phyloP scores from a whole-genome alignment of 2,888 invertebrate species.

The Hirtodrosophila alboralis region DNA sequence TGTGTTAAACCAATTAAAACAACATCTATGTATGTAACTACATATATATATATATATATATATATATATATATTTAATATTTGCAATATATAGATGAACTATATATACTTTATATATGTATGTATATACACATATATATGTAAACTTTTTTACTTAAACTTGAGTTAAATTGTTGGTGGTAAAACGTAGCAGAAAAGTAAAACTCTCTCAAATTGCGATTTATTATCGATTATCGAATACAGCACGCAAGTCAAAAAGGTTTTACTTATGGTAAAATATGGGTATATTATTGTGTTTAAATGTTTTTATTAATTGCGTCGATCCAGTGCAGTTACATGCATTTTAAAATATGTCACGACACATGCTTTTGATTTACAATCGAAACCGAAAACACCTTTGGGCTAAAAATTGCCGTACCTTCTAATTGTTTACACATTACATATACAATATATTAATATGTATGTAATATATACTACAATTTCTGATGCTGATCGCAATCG shows the following conservation, averaged over 20 bases:
- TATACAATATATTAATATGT: slow-evolving; percentile 6
- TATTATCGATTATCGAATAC: slow-evolving; percentile 22
- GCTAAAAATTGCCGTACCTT: slow-evolving; percentile 17
- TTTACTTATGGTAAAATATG: slow-evolving; percentile 10
- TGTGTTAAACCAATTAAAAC: slow-evolving; percentile 47
- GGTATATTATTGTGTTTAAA: slow-evolving; percentile 14
- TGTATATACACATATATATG: slow-evolving; percentile 6
- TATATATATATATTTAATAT: slow-evolving; percentile 10
- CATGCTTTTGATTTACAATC: slow-evolving; percentile 62
- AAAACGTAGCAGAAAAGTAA: slow-evolving; percentile 28
- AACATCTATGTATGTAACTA: slow-evolving; percentile 45
- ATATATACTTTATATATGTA: no score
- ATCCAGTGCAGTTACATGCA: slow-evolving; percentile 13
- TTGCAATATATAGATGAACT: slow-evolving; percentile 27
- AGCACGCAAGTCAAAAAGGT: slow-evolving; percentile 4
- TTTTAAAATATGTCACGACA: slow-evolving; percentile 8
- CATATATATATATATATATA: slow-evolving; percentile 24
- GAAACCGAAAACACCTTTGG: slow-evolving; percentile 62
- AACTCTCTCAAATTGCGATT: slow-evolving; percentile 23
- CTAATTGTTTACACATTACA: slow-evolving; percentile 13
- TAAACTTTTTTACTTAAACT: slow-evolving; percentile 1
- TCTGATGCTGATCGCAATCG: slow-evolving; percentile 19
- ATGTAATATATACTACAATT: slow-evolving; percentile 22
- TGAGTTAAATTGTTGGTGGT: slow-evolving; percentile 44
- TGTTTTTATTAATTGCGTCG: slow-evolving; percentile 22